Evolutionary conservation across 2,888 invertebrate species (phyloP).

Genomic region (Trichogramma evanescens): DNA sequence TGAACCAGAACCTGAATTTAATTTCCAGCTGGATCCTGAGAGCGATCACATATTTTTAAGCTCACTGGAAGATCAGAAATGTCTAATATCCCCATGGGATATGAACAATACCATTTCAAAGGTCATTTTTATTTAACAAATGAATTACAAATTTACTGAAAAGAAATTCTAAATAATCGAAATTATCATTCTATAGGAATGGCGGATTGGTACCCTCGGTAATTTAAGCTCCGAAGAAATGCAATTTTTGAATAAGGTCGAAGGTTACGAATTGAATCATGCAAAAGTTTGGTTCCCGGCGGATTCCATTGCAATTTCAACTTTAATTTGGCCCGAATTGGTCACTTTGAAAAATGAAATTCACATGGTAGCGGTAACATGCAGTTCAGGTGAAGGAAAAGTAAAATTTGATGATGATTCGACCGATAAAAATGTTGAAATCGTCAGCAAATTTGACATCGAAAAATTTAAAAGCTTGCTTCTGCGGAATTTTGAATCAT

Average conservation of each 20-base stretch:
- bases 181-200: constrained; percentile 45
- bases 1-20: constrained; percentile 51
- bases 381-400: neutral
- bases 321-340: neutral
- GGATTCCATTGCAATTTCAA: constrained; percentile 2
- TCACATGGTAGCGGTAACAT: neutral
- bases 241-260: constrained; percentile 51
- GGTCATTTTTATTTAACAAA: neutral
- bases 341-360: constrained; percentile 4
- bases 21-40: constrained; percentile 56
- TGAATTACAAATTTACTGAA: neutral
- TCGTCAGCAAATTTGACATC: neutral
- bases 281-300: constrained; percentile 25
- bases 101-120: constrained; percentile 9
- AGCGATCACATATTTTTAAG: constrained; percentile 52
- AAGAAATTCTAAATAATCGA: neutral
- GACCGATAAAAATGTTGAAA: constrained; percentile 8
- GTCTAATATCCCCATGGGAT: neutral
- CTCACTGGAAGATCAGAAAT: constrained; percentile 22
- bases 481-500: too few relatives aligned
- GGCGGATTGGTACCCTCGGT: constrained; percentile 51
- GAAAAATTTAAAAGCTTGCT: too few relatives aligned
- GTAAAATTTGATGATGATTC: neutral
- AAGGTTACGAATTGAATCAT: constrained; percentile 31
- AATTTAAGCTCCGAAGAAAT: constrained; percentile 42